Evolutionary conservation across 2,797 vertebrate genomes (phyloP).

Genomic region (Hoplostethus mediterraneus): DNA sequence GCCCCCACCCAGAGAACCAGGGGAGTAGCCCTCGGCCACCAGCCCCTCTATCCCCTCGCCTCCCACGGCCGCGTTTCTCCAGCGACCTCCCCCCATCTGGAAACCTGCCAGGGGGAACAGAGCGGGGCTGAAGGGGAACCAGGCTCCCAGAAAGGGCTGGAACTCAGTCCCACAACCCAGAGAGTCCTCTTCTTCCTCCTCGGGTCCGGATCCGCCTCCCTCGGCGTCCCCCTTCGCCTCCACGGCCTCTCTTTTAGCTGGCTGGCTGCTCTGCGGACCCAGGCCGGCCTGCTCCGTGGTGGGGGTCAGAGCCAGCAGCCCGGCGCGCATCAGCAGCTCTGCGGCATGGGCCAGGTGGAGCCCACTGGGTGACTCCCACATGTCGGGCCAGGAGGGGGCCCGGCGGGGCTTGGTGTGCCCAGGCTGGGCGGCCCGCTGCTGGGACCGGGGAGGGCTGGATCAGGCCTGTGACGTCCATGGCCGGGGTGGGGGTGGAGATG

Average conservation of each 20-base stretch:
- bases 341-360: slow-evolving; percentile 97
- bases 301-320: slow-evolving; percentile 86
- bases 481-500: slow-evolving; percentile 88
- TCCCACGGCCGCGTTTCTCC: slow-evolving; percentile 82
- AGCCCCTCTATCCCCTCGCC: slow-evolving; percentile 88
- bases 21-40: slow-evolving; percentile 94
- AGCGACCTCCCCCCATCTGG: slow-evolving; percentile 92
- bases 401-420: slow-evolving; percentile 92
- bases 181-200: slow-evolving; percentile 88
- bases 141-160: slow-evolving; percentile 91
- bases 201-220: slow-evolving; percentile 83
- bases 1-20: slow-evolving; percentile 85
- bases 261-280: slow-evolving; percentile 81
- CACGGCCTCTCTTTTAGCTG: slow-evolving; percentile 70
- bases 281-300: slow-evolving; percentile 78
- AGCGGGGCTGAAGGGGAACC: slow-evolving; percentile 97
- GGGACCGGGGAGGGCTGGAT: slow-evolving; percentile 91
- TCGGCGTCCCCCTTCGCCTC: slow-evolving; percentile 85
- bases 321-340: slow-evolving; percentile 94
- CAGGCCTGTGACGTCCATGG: slow-evolving; percentile 91
- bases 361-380: slow-evolving; percentile 92
- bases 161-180: slow-evolving; percentile 94
- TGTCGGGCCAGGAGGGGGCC: slow-evolving; percentile 90
- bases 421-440: slow-evolving; percentile 89
- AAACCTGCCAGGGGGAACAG: slow-evolving; percentile 96